Evolutionary conservation across 1,140 invertebrate genomes (phyloP), one percentile per base, ranked within the genome.

Genomic region (Phthorimaea operculella): DNA sequence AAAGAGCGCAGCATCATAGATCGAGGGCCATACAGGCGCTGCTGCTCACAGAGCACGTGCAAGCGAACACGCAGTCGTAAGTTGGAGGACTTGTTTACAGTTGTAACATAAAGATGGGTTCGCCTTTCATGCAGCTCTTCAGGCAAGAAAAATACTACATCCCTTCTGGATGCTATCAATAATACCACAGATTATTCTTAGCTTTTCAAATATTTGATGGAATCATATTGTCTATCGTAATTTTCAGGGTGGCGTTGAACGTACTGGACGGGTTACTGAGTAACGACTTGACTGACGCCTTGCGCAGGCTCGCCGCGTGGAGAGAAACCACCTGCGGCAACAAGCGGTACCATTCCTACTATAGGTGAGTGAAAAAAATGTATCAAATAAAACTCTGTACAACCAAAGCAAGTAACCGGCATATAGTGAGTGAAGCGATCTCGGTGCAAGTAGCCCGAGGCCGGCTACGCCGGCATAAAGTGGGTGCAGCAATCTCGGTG

Each of bases 31-130:
- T 92, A 47, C 90, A 88, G 66, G 90, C 90, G 10, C 59, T 83
- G 59, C 74, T 92, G 51, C 81, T 92, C 21, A 90, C 90, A 49
- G 90, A 92, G 68, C 86, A 89, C 66, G 86, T 87, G 53, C 59
- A 65, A n/a, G 54, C 61, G 21, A 59, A 68, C 49, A 53, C 63
- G 9, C 70, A 82, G 56, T 71, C 72, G 83, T 84, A 54, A 59
- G 76, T 74, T 47, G 2, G 21, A 28, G 6, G 21, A 28, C 6
- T 28, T 28, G 6, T n/a, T n/a, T n/a, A n/a, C n/a, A n/a, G n/a
- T n/a, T n/a, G n/a, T n/a, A n/a, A n/a, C n/a, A n/a, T n/a, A n/a
- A n/a, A n/a, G n/a, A n/a, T n/a, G n/a, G n/a, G n/a, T n/a, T n/a
- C n/a, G n/a, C n/a, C n/a, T n/a, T n/a, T n/a, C n/a, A n/a, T n/a